Conservation (phyloP, 2,113 vertebrate species). For the Takifugu flavidus region DNA sequence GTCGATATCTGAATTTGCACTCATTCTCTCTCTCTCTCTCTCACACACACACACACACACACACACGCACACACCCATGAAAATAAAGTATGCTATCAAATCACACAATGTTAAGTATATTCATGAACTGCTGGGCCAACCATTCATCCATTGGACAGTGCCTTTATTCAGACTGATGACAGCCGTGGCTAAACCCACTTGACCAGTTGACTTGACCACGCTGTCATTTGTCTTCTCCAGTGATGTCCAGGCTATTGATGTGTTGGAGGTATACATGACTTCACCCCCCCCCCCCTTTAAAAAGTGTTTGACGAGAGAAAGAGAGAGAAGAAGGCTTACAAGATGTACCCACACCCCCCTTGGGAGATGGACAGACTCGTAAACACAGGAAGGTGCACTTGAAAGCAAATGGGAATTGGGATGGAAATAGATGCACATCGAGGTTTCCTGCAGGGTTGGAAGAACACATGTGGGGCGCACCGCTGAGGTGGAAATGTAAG, state of each 20-base stretch:
- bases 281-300: conserved; percentile 35
- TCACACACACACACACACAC: neutral
- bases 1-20: neutral
- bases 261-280: conserved; percentile 28
- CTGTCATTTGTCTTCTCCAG: conserved; percentile 31
- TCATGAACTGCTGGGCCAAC: conserved; percentile 10
- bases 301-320: conserved; percentile 53
- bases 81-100: conserved; percentile 16
- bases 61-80: neutral
- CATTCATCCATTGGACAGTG: conserved; percentile 1
- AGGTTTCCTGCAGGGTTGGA: conserved; percentile 59
- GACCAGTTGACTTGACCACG: conserved; percentile 20
- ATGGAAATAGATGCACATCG: conserved; percentile 63
- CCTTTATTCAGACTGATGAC: conserved; percentile 12
- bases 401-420: conserved; percentile 62
- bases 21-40: neutral
- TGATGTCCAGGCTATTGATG: conserved; percentile 34
- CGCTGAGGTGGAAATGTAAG: conserved; percentile 66
- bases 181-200: conserved; percentile 24
- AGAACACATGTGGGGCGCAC: conserved; percentile 62
- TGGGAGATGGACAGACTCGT: conserved; percentile 53
- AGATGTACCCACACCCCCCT: conserved; percentile 47
- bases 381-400: conserved; percentile 56
- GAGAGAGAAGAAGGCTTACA: conserved; percentile 36
- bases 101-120: neutral